A percentile compares a stretch with the other conserved stretches of the same genome.
Conservation (phyloP, 2,113 vertebrate species). For the Paradisaea rubra region DNA sequence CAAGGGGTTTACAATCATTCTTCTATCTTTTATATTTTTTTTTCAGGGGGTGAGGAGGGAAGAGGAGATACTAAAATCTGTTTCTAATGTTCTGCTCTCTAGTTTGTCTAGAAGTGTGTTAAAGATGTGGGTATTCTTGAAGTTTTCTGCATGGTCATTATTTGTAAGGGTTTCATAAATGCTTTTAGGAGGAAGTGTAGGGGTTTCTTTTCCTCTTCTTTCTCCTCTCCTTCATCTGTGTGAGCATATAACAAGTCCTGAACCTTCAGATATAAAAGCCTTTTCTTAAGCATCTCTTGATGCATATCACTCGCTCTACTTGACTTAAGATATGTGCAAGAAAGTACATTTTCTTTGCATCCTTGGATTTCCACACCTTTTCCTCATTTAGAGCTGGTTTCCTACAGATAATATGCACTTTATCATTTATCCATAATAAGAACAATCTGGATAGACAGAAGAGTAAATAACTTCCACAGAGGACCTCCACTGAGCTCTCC, state of each 20-base stretch:
- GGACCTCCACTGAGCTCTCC: neutral
- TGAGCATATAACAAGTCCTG: conserved; percentile 20
- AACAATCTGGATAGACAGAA: neutral
- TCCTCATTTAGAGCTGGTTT: conserved; percentile 17
- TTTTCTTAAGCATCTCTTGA: conserved; percentile 59
- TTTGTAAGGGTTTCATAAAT: conserved; percentile 47
- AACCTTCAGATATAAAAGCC: conserved; percentile 32
- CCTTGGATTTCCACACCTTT: conserved; percentile 35
- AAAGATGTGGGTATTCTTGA: neutral
- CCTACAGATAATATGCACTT: neutral
- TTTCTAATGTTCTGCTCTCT: neutral
- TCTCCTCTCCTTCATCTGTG: neutral
- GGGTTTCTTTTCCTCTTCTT: neutral
- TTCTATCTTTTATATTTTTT: neutral
- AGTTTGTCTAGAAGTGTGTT: neutral
- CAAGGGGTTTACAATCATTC: neutral
- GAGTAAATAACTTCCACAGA: conserved; percentile 15
- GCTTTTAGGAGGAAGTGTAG: neutral
- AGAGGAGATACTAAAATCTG: neutral
- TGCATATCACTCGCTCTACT: conserved; percentile 42
- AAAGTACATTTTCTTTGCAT: conserved; percentile 38
- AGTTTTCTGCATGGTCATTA: neutral
- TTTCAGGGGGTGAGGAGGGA: no score
- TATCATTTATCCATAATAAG: neutral
- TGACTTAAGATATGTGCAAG: conserved; percentile 31